Percentiles rank a stretch among this genome's conserved stretches.
Conservation (phyloP, 2,113 vertebrate species). For the Mormyrus iriodes region DNA sequence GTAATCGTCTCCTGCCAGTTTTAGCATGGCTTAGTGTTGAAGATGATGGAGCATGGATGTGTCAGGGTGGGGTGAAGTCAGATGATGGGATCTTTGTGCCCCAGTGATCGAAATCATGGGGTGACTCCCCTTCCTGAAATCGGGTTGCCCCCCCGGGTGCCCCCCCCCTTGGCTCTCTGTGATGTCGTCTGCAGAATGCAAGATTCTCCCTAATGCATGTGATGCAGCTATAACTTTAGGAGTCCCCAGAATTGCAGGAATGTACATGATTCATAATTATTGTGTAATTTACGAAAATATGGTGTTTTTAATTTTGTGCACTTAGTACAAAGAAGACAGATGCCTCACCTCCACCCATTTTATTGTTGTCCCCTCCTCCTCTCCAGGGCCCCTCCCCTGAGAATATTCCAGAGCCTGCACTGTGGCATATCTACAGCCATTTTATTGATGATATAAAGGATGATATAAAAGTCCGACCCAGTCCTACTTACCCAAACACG, state of each 20-base stretch:
- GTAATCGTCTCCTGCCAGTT: conserved; percentile 39
- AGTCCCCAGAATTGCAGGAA: neutral
- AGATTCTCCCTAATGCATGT: neutral
- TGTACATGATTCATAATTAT: neutral
- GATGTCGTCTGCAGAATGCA: neutral
- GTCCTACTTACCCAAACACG: neutral
- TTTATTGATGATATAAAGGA: neutral
- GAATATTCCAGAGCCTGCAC: neutral
- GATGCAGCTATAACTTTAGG: neutral
- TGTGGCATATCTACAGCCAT: neutral
- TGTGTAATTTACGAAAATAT: too few species aligned
- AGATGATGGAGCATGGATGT: neutral
- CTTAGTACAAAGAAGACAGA: neutral
- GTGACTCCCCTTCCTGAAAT: neutral
- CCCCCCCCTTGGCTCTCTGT: neutral
- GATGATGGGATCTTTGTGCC: neutral
- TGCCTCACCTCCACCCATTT: neutral
- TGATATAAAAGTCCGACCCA: neutral
- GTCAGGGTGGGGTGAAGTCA: neutral
- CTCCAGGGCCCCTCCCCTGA: neutral
- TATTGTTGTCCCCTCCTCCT: neutral
- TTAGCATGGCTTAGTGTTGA: neutral
- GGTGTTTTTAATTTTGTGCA: too few species aligned
- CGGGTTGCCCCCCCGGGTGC: neutral
- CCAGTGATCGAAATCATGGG: neutral